Percentiles rank a stretch among this genome's conserved stretches.
Evolutionary conservation across 2,113 vertebrate genomes (phyloP).

Genomic region (Eretmochelys imbricata): DNA sequence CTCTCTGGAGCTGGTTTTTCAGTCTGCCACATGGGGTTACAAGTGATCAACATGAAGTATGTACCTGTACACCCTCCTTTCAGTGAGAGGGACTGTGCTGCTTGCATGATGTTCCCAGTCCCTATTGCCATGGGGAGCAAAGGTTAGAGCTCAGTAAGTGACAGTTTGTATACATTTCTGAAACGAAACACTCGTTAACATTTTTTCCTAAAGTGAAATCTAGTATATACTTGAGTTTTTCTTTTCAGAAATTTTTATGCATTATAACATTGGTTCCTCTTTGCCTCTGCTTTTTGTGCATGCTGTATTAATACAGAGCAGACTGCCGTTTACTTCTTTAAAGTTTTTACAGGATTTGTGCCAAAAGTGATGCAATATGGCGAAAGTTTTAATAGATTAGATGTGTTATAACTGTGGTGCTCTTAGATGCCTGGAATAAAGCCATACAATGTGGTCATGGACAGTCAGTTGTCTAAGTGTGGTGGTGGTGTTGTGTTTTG

Average conservation of each 20-base stretch:
- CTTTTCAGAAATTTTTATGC: neutral
- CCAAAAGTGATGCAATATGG: neutral
- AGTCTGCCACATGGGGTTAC: rapidly evolving
- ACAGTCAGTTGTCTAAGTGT: neutral
- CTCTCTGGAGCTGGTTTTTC: neutral
- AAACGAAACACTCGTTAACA: neutral
- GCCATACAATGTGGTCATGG: neutral
- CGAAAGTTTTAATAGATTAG: neutral
- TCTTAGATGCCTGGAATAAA: neutral
- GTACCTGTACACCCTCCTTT: neutral
- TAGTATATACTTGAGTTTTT: neutral
- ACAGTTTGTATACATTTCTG: neutral
- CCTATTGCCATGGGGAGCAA: neutral
- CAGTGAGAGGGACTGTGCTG: neutral
- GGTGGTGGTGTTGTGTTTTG: neutral
- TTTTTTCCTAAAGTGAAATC: neutral
- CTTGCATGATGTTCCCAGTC: neutral
- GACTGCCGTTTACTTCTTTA: neutral
- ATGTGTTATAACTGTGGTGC: neutral
- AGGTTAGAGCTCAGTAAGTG: neutral
- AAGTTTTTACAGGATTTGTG: neutral
- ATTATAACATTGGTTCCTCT: neutral
- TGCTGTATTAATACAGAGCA: neutral
- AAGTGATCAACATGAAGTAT: neutral
- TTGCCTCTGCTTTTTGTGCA: neutral